phyloP scores from a whole-genome alignment of 2,113 vertebrate species.

The Cryptomyrus ogoouensis region DNA sequence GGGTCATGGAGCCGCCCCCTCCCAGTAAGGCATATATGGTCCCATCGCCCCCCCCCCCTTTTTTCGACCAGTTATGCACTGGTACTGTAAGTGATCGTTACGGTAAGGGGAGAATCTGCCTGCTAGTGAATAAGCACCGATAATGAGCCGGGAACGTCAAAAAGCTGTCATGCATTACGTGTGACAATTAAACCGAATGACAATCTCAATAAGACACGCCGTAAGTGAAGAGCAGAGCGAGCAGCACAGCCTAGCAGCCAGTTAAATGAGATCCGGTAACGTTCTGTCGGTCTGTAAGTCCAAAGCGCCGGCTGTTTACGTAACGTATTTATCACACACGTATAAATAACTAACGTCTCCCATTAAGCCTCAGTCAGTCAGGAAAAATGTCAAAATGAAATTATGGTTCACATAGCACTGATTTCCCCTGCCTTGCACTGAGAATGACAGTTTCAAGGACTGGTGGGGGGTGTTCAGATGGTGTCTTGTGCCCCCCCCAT shows the following conservation, averaged over 20 bases:
- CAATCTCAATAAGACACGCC: neutral
- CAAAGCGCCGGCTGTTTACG: neutral
- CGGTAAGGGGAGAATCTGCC: neutral
- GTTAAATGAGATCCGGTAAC: neutral
- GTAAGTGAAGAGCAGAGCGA: neutral
- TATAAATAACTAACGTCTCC: neutral
- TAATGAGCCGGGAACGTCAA: neutral
- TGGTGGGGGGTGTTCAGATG: neutral
- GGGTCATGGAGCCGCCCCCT: constrained; percentile 59
- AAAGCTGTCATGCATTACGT: neutral
- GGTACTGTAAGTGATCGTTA: neutral
- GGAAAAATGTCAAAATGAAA: neutral
- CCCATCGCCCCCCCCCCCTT: neutral
- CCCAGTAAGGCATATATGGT: neutral
- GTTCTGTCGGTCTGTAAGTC: neutral
- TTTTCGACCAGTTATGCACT: neutral
- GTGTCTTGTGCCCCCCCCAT: neutral
- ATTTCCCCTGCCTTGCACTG: neutral
- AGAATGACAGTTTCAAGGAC: neutral
- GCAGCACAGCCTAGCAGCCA: neutral
- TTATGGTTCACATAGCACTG: neutral
- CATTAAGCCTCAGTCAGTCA: neutral
- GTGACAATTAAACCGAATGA: constrained; percentile 6
- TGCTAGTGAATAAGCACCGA: neutral
- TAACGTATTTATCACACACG: neutral